Conservation (phyloP, 2,888 invertebrate species). For the Plusia festucae region DNA sequence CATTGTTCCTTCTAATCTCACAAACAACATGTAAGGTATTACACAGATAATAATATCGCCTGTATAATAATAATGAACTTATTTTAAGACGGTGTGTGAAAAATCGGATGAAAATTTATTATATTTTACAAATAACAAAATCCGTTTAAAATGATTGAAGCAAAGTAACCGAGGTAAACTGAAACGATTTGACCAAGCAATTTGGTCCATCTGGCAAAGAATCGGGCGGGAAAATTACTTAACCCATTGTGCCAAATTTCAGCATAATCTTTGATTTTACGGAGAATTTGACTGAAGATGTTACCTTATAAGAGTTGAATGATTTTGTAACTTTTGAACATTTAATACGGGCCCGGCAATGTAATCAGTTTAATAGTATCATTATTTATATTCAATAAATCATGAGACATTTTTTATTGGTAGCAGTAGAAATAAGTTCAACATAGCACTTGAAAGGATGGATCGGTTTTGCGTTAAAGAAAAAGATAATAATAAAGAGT, state of each 20-base stretch:
- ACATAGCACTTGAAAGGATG: neutral
- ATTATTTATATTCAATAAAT: neutral
- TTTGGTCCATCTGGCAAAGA: constrained; percentile 50
- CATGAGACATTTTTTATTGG: neutral
- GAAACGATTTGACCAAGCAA: constrained; percentile 36
- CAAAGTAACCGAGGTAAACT: constrained; percentile 17
- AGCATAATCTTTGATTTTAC: constrained; percentile 43
- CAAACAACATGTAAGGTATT: too few species aligned
- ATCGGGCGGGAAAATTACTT: constrained; percentile 35
- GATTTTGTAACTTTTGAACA: constrained; percentile 14
- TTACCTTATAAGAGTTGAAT: constrained; percentile 10
- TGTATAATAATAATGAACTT: too few species aligned
- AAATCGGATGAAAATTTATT: too few species aligned
- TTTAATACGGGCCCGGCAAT: neutral
- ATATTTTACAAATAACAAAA: too few species aligned
- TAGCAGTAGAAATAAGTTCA: neutral
- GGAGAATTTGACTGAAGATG: constrained; percentile 43
- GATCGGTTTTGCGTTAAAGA: neutral
- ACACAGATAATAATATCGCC: too few species aligned
- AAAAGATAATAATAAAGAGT: neutral
- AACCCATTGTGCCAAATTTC: constrained; percentile 37
- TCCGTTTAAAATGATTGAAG: constrained; percentile 20
- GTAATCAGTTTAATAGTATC: neutral
- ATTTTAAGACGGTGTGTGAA: too few species aligned
- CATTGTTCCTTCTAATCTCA: too few species aligned